These are phyloP conservation scores for Hylaeus anthracinus DNA, from an alignment of 1,140 invertebrate genomes.

Conservation along the genomic window DNA sequence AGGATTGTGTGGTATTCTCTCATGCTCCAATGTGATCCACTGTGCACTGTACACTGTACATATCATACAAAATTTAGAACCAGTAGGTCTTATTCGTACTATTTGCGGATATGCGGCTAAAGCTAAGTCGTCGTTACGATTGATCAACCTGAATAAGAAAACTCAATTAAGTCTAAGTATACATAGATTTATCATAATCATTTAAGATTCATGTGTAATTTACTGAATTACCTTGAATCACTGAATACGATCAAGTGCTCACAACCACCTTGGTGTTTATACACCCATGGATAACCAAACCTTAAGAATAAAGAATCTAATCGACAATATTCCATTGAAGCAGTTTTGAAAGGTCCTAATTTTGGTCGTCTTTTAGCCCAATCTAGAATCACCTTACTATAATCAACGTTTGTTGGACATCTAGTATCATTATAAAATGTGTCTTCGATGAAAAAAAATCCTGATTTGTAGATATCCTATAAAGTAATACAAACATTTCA, in stretches of 20 bases:
- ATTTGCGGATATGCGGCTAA: constrained; percentile 81
- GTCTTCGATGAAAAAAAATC: constrained; percentile 90
- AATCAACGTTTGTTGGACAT: constrained; percentile 83
- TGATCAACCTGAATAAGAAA: constrained; percentile 80
- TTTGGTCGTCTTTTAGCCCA: constrained; percentile 83
- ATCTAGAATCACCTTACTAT: constrained; percentile 83
- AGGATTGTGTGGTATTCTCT: constrained; percentile 84
- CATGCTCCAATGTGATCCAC: constrained; percentile 83
- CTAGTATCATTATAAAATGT: constrained; percentile 90
- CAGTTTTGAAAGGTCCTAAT: constrained; percentile 82
- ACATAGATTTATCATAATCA: not conserved
- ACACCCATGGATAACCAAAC: constrained; percentile 91
- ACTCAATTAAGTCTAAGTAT: not conserved
- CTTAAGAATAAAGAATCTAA: constrained; percentile 85
- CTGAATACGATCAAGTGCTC: constrained; percentile 92
- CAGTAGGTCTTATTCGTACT: constrained; percentile 74
- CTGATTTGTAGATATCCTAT: constrained; percentile 86
- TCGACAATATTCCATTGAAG: constrained; percentile 83
- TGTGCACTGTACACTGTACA: constrained; percentile 80
- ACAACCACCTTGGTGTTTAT: constrained; percentile 93
- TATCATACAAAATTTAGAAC: constrained; percentile 81
- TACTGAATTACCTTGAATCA: constrained; percentile 82
- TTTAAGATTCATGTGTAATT: constrained; percentile 3
- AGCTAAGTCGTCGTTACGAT: constrained; percentile 78
- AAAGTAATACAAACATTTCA: constrained; percentile 48